phyloP scores from a whole-genome alignment of 2,797 vertebrate species.

The Natrix natrix region DNA sequence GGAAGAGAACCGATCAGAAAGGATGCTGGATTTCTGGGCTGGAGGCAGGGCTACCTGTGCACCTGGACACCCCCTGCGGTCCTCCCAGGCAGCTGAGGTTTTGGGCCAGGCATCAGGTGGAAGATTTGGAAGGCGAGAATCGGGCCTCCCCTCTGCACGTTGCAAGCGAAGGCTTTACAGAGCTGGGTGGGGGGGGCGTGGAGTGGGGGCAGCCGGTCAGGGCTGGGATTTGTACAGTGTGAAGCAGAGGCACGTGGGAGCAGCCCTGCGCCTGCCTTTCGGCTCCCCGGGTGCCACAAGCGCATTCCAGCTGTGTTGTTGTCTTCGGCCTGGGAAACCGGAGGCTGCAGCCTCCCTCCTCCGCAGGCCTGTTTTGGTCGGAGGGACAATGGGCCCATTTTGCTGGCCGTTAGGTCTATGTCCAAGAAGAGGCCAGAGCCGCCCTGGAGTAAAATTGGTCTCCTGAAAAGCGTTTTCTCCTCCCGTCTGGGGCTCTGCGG shows the following conservation, averaged over 20 bases:
- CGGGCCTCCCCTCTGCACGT: not conserved
- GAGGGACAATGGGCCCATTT: not conserved
- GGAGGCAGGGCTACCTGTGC: not conserved
- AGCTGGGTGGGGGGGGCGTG: not conserved
- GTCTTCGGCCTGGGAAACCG: not conserved
- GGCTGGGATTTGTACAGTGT: not conserved
- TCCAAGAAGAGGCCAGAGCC: not conserved
- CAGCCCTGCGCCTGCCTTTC: not conserved
- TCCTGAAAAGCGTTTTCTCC: not conserved
- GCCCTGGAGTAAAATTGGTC: accelerated
- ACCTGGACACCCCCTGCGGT: no score
- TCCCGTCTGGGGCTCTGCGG: not conserved
- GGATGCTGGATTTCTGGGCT: not conserved
- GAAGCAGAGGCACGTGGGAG: not conserved
- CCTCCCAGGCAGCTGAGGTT: not conserved
- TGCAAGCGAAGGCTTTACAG: no score
- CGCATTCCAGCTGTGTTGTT: not conserved
- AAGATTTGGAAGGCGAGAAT: no score
- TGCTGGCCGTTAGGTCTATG: not conserved
- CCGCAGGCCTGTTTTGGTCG: not conserved
- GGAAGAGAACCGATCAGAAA: not conserved
- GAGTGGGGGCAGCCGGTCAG: not conserved
- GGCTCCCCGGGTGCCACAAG: accelerated
- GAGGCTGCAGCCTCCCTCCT: not conserved
- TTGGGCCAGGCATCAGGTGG: not conserved